Conservation (phyloP, 2,888 invertebrate genomes). For the Protophormia terraenovae region DNA sequence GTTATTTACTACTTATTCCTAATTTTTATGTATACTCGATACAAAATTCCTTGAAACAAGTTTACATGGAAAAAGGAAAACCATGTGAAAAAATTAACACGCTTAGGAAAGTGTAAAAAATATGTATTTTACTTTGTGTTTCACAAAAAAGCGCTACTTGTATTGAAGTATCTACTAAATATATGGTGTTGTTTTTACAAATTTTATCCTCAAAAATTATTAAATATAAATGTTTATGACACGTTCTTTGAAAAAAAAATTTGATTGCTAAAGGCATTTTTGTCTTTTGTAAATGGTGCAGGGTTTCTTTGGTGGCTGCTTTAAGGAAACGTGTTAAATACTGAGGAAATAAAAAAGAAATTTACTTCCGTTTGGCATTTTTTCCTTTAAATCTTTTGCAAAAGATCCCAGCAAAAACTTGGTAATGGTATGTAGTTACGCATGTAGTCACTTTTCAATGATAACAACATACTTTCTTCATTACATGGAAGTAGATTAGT, state of each 20-base stretch:
- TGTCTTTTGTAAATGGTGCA: not conserved
- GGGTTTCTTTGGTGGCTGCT: not conserved
- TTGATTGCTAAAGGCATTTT: not conserved
- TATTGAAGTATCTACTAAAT: not conserved
- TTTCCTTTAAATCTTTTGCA: too few relatives aligned
- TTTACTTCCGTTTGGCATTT: too few relatives aligned
- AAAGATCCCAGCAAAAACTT: too few relatives aligned
- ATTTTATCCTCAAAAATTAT: not conserved
- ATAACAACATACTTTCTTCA: too few relatives aligned
- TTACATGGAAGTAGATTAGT: too few relatives aligned
- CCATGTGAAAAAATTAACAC: not conserved
- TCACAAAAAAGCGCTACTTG: not conserved
- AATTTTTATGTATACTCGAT: not conserved
- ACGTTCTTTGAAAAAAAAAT: not conserved
- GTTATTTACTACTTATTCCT: constrained; percentile 2
- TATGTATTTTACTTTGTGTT: not conserved
- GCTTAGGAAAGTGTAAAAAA: not conserved
- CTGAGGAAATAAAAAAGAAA: not conserved
- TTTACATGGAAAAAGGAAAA: not conserved
- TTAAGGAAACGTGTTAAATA: not conserved
- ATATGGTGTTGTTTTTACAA: not conserved
- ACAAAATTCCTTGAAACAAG: not conserved
- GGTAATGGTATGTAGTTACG: too few relatives aligned
- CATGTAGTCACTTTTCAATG: too few relatives aligned
- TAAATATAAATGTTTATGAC: not conserved